phyloP scores from a whole-genome alignment of 1,140 invertebrate species.

The Lutraria rhynchaena region DNA sequence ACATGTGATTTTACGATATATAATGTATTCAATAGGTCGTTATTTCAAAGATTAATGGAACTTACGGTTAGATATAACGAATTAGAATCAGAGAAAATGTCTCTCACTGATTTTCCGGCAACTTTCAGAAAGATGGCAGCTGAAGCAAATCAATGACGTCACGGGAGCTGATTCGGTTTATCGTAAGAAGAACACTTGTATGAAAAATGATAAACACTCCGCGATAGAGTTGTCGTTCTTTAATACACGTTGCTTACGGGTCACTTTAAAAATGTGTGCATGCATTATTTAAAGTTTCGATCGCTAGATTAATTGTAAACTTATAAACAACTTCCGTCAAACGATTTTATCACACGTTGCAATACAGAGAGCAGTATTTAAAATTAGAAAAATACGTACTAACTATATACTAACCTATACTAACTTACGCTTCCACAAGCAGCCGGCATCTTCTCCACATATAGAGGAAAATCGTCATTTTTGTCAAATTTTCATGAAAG shows the following conservation, averaged over 20 bases:
- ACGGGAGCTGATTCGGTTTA: slow-evolving; percentile 4
- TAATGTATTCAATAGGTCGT: background rate
- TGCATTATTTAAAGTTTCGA: background rate
- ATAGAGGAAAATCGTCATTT: too few relatives aligned
- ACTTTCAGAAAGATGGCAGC: slow-evolving; percentile 42
- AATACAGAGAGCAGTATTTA: background rate
- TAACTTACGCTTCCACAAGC: too few relatives aligned
- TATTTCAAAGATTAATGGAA: background rate
- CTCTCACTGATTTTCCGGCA: slow-evolving; percentile 13
- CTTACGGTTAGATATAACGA: background rate
- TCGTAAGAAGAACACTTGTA: slow-evolving; percentile 1
- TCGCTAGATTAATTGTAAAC: background rate
- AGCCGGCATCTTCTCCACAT: too few relatives aligned
- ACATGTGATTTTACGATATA: background rate
- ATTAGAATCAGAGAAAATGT: background rate
- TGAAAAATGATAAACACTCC: background rate
- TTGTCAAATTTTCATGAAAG: too few relatives aligned
- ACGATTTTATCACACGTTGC: background rate
- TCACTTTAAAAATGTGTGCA: background rate
- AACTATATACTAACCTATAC: too few relatives aligned
- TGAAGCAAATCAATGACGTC: slow-evolving; percentile 36
- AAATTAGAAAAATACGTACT: too few relatives aligned
- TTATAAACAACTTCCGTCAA: background rate
- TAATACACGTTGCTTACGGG: background rate
- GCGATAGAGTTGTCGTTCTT: background rate